Percentiles rank a stretch among this genome's conserved stretches.
These are phyloP conservation scores for Meloe dianella DNA, from an alignment of 2,888 invertebrate genomes.

Conservation along the genomic window DNA sequence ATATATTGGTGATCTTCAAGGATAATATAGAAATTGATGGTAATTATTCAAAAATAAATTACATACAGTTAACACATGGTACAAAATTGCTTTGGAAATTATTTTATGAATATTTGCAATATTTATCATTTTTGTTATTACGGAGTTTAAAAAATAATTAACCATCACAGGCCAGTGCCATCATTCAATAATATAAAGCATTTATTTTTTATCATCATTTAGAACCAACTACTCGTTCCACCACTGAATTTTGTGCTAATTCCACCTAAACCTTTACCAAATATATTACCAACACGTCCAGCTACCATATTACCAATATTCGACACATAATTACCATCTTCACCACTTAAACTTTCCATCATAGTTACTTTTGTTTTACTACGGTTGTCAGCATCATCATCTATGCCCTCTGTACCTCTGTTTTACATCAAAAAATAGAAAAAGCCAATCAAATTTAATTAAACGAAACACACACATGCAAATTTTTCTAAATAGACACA, in stretches of 20 bases:
- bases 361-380: conserved; percentile 67
- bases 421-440: neutral
- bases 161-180: conserved; percentile 42
- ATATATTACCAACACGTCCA: conserved; percentile 86
- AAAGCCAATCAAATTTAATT: neutral
- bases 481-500: no score
- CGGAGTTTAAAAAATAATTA: conserved; percentile 26
- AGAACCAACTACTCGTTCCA: conserved; percentile 85
- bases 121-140: conserved; percentile 25
- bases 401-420: conserved; percentile 57
- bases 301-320: conserved; percentile 86
- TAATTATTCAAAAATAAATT: conserved; percentile 4
- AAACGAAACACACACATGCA: no score
- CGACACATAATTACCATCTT: conserved; percentile 75
- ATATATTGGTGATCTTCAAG: neutral
- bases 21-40: neutral
- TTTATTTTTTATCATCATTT: conserved; percentile 44
- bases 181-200: conserved; percentile 26
- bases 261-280: conserved; percentile 89
- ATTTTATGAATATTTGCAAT: conserved; percentile 33
- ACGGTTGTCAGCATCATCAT: conserved; percentile 67
- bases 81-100: conserved; percentile 48
- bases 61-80: conserved; percentile 37
- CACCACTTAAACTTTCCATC: conserved; percentile 69
- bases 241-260: conserved; percentile 88